Evolutionary conservation across 1,140 invertebrate species (phyloP), one percentile per base, ranked within the genome.

Genomic region (Radopholus similis): DNA sequence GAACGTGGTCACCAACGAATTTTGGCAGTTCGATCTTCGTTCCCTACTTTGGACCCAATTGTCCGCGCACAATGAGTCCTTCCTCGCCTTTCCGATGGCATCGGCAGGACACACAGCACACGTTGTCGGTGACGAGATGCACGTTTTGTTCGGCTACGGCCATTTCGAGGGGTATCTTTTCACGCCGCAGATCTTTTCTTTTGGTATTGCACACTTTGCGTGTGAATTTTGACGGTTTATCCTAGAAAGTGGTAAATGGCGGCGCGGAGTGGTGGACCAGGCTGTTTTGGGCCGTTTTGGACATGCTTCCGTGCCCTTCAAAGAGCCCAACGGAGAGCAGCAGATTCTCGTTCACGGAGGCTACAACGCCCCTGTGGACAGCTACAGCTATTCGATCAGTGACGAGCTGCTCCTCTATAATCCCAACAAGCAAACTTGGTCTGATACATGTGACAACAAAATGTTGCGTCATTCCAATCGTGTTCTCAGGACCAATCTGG

Each of bases 51-150:
- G 78, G 78, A 57, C 58, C 15, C 26, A 73, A n/a, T 28, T 74
- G 49, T 71, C 23, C 2, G 35, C 54, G 9, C 56, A 69, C 21
- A 70, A 73, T 34, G 66, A 65, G 5, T 66, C 59, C 23, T 11
- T 62, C 18, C 47, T 51, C 5, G 64, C 64, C 13, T 38, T 80
- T 28, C 79, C 79, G 18, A 53, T 68, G 13, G 76, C 81, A 11
- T 78, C 79, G 23, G 71, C 76, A 37, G 79, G 79, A 23, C 79
- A 81, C 63, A 74, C 79, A 18, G 81, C 81, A 34, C 81, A 83
- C 57, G 74, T 81, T 9, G 66, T 81, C 51, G 73, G 67, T 6
- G 56, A 80, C 9, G 66, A 81, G 38, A 81, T 81, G 79, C 78
- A 74, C 64, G 63, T 80, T 64, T 64, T 81, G 42, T 82, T 82